Percentiles rank a stretch among this genome's conserved stretches.
Conservation (phyloP, 2,888 invertebrate genomes). For the Brachycybe producta region DNA sequence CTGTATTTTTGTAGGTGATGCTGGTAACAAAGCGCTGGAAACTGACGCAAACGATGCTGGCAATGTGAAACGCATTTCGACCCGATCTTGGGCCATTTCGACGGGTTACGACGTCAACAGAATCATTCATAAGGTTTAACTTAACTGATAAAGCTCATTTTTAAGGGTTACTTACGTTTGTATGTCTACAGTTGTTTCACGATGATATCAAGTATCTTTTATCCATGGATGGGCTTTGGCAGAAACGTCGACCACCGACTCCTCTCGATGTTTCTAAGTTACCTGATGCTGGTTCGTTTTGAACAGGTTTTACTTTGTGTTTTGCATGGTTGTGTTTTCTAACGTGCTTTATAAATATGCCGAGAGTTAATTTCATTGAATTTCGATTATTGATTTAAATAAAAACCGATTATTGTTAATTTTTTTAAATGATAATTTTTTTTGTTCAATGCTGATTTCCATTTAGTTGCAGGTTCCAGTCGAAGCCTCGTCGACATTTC, state of each 20-base stretch:
- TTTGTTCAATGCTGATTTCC: not conserved
- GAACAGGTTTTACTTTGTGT: no score
- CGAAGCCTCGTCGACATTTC: constrained; percentile 34
- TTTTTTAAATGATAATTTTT: constrained; percentile 14
- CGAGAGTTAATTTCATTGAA: no score
- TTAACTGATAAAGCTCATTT: constrained; percentile 39
- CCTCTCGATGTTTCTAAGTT: constrained; percentile 58
- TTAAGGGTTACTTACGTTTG: not conserved
- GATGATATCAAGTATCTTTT: constrained; percentile 91
- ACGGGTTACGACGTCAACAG: constrained; percentile 68
- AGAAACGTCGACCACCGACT: constrained; percentile 63
- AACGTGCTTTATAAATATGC: not conserved
- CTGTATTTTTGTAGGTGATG: constrained; percentile 60
- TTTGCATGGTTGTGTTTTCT: not conserved
- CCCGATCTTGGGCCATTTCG: constrained; percentile 76
- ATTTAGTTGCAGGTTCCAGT: constrained; percentile 21
- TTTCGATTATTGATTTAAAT: no score
- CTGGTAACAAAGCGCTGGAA: constrained; percentile 39
- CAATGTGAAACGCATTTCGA: constrained; percentile 50
- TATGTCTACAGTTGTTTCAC: constrained; percentile 51
- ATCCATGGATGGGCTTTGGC: constrained; percentile 92
- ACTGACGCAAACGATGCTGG: constrained; percentile 40
- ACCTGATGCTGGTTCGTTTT: constrained; percentile 37
- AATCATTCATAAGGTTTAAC: constrained; percentile 61
- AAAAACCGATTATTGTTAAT: no score